Conservation (phyloP, 2,113 vertebrate genomes). For the Prietella phreatophila region DNA sequence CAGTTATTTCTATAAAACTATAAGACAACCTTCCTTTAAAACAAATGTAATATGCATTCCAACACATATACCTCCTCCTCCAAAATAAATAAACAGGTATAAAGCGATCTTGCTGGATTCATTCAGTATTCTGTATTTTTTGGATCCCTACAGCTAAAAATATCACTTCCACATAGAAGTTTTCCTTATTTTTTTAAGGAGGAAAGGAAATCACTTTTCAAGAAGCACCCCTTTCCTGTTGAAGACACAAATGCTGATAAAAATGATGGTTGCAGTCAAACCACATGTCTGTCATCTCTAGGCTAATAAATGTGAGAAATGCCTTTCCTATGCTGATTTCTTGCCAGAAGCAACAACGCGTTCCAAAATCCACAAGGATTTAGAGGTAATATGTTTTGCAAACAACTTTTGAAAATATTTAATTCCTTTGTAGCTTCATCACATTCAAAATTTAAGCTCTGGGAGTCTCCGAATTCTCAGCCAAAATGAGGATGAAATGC, state of each 20-base stretch:
- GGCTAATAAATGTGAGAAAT: conserved; percentile 43
- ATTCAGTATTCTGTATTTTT: background rate
- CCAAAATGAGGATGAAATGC: conserved; percentile 7
- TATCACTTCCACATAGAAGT: background rate
- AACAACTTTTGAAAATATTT: conserved; percentile 29
- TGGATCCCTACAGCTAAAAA: conserved; percentile 20
- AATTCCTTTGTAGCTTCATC: conserved; percentile 24
- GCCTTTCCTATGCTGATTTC: conserved; percentile 14
- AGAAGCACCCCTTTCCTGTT: background rate
- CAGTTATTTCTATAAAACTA: conserved; percentile 1
- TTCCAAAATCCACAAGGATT: conserved; percentile 9
- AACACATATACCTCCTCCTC: background rate
- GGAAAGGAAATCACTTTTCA: conserved; percentile 27
- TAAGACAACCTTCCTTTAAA: background rate
- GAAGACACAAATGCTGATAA: conserved; percentile 25
- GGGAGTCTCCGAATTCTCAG: background rate
- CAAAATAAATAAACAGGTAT: conserved; percentile 7
- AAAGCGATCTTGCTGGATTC: background rate
- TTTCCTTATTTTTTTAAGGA: conserved; percentile 17
- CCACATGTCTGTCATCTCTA: conserved; percentile 19
- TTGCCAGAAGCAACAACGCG: conserved; percentile 28
- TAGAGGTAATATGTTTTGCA: conserved; percentile 10
- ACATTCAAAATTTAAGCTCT: conserved; percentile 26
- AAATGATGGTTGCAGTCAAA: conserved; percentile 39
- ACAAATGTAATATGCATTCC: background rate